Evolutionary conservation across 2,113 vertebrate species (phyloP).

Genomic region (Erythrolamprus reginae): DNA sequence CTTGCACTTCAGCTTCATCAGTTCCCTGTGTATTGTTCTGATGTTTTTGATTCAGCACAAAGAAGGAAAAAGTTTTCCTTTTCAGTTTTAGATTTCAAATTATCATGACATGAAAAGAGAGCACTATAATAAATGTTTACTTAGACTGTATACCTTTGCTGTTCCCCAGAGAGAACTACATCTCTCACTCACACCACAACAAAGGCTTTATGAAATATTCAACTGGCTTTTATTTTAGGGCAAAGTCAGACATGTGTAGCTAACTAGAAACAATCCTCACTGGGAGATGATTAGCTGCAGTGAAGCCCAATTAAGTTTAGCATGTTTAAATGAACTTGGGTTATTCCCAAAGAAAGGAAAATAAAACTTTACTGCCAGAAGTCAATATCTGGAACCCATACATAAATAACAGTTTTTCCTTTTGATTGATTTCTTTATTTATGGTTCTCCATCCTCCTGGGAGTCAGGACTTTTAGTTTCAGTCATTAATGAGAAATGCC

Average conservation of each 20-base stretch:
- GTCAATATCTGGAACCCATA: background rate
- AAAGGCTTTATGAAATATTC: background rate
- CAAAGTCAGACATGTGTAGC: background rate
- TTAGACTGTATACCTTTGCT: background rate
- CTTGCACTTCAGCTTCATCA: background rate
- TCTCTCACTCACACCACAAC: background rate
- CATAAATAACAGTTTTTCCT: background rate
- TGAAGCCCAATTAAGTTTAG: constrained; percentile 17
- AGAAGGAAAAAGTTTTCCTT: background rate
- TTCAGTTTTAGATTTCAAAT: background rate
- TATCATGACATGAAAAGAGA: background rate
- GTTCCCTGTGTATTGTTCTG: background rate
- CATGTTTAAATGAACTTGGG: constrained; percentile 13
- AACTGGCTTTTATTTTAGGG: background rate
- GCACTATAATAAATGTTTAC: background rate
- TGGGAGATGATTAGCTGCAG: constrained; percentile 10
- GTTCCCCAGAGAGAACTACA: background rate
- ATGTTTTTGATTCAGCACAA: background rate
- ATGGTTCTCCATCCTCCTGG: background rate
- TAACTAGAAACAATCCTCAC: constrained; percentile 14
- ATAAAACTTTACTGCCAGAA: constrained; percentile 9
- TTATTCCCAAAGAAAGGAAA: background rate
- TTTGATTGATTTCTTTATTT: background rate
- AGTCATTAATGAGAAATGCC: background rate
- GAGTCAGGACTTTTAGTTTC: background rate